These are phyloP conservation scores for Columba livia DNA, from an alignment of 2,113 vertebrate species.

Conservation along the genomic window DNA sequence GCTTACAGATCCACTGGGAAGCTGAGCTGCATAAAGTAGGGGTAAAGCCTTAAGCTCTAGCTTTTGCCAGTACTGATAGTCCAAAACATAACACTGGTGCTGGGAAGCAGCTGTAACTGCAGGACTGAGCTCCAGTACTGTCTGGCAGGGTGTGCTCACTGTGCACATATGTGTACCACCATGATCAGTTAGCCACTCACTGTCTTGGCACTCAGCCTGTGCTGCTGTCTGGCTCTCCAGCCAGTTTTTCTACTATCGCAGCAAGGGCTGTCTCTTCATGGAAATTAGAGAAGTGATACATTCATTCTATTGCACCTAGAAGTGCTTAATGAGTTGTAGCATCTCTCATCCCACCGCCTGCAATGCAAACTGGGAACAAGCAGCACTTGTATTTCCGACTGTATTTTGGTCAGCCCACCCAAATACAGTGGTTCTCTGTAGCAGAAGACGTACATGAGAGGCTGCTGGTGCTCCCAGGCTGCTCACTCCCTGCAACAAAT, in stretches of 20 bases:
- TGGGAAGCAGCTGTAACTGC: background rate
- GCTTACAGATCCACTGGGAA: background rate
- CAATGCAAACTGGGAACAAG: background rate
- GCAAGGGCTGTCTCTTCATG: background rate
- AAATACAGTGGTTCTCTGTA: background rate
- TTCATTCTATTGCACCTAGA: background rate
- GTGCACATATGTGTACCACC: background rate
- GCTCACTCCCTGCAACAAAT: background rate
- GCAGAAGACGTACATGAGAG: background rate
- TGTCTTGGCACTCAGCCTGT: background rate
- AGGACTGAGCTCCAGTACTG: background rate
- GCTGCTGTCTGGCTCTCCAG: background rate
- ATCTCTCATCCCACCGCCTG: background rate
- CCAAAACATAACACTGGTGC: background rate
- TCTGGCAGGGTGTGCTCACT: background rate
- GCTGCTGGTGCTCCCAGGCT: background rate
- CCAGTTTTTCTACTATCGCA: background rate
- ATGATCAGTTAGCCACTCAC: background rate
- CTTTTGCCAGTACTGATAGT: background rate
- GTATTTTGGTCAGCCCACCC: background rate
- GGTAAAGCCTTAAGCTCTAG: background rate
- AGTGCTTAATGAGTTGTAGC: background rate
- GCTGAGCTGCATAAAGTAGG: background rate
- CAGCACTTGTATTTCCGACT: too few species aligned
- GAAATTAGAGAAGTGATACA: background rate